phyloP scores from a whole-genome alignment of 1,140 invertebrate species.

The Eriocheir sinensis region DNA sequence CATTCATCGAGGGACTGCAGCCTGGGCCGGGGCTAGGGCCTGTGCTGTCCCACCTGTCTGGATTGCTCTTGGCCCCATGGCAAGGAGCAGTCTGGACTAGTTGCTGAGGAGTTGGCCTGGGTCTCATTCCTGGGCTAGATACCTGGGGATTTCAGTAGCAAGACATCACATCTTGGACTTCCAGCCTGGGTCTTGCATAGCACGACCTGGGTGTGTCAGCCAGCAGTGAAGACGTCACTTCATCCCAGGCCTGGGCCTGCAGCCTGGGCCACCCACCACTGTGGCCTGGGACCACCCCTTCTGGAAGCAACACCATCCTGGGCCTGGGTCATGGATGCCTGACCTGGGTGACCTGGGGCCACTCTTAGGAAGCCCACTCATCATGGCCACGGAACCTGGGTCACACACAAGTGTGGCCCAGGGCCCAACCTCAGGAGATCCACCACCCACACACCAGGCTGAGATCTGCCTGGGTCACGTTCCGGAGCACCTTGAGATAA shows the following conservation, averaged over 20 bases:
- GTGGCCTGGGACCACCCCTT: slow-evolving; percentile 12
- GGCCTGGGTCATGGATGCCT: slow-evolving; percentile 1
- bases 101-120: slow-evolving; percentile 20
- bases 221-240: neutral
- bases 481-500: neutral
- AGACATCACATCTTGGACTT: neutral
- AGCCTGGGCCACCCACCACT: neutral
- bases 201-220: slow-evolving; percentile 3
- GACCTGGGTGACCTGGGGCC: neutral
- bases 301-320: slow-evolving; percentile 23
- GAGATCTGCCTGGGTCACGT: neutral
- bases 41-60: slow-evolving; percentile 39
- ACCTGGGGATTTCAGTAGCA: neutral
- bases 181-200: slow-evolving; percentile 30
- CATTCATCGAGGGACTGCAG: slow-evolving; percentile 39
- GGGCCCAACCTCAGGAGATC: neutral
- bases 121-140: neutral
- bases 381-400: neutral
- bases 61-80: slow-evolving; percentile 49
- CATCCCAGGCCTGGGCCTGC: neutral
- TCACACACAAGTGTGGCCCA: neutral
- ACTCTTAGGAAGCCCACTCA: neutral
- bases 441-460: neutral
- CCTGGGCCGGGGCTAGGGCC: slow-evolving; percentile 33
- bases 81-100: slow-evolving; percentile 57